These are phyloP conservation scores for Caranx ignobilis DNA, from an alignment of 2,113 vertebrate genomes.

Conservation along the genomic window DNA sequence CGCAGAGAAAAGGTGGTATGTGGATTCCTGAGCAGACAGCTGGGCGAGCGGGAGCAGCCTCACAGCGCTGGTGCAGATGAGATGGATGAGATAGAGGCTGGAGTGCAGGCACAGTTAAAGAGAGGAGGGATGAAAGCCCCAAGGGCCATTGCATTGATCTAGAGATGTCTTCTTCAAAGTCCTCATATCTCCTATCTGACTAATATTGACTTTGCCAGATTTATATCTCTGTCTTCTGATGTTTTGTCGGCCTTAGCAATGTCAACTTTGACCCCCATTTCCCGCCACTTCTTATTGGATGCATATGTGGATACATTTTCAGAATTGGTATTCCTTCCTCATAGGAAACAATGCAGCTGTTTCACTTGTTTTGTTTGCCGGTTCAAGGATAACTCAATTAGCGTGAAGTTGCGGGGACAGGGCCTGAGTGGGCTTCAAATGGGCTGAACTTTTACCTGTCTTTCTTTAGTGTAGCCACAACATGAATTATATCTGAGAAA, in stretches of 20 bases:
- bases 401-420: constrained; percentile 46
- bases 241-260: constrained; percentile 67
- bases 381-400: constrained; percentile 52
- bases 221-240: constrained; percentile 74
- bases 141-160: constrained; percentile 58
- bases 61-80: constrained; percentile 63
- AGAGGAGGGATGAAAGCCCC: constrained; percentile 49
- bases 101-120: constrained; percentile 52
- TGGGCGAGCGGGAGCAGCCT: constrained; percentile 53
- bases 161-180: constrained; percentile 73
- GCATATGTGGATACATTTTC: constrained; percentile 73
- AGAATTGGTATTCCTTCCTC: constrained; percentile 47
- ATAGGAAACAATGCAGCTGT: constrained; percentile 57
- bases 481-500: constrained; percentile 41
- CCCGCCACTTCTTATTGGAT: constrained; percentile 72
- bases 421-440: constrained; percentile 47
- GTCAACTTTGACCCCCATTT: constrained; percentile 75
- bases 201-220: constrained; percentile 80
- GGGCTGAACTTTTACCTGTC: constrained; percentile 45
- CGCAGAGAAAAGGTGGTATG: constrained; percentile 40
- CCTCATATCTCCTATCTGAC: constrained; percentile 68
- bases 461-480: constrained; percentile 24
- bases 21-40: constrained; percentile 64
- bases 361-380: constrained; percentile 48
- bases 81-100: constrained; percentile 71